Evolutionary conservation across 2,113 vertebrate species (phyloP).

Genomic region (Stercorarius parasiticus): DNA sequence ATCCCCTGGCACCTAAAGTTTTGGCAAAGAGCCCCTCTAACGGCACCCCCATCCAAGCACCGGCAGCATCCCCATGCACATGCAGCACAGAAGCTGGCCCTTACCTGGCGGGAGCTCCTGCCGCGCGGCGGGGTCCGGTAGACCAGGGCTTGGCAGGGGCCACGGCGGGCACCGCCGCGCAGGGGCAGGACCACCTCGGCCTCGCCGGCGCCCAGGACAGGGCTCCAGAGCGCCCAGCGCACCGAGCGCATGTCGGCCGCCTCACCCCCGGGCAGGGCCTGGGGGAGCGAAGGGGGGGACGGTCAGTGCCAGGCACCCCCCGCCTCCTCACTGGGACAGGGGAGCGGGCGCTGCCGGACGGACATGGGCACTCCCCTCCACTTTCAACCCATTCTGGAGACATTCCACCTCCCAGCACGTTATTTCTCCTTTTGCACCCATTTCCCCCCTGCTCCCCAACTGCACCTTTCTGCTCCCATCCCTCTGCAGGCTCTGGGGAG

Average conservation of each 20-base stretch:
- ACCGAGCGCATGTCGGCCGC: conserved; percentile 81
- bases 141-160: conserved; percentile 81
- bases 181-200: conserved; percentile 77
- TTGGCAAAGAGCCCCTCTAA: background rate
- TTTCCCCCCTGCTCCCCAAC: rapidly evolving
- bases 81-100: rapidly evolving
- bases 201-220: conserved; percentile 1
- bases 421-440: background rate
- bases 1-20: too few species aligned
- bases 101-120: conserved; percentile 73
- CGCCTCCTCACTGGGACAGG: rapidly evolving
- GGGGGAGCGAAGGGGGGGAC: rapidly evolving
- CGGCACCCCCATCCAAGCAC: rapidly evolving
- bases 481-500: background rate
- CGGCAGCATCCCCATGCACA: rapidly evolving
- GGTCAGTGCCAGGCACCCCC: background rate
- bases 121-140: conserved; percentile 70
- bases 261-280: conserved; percentile 69
- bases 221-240: conserved; percentile 88
- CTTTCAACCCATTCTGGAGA: background rate
- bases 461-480: background rate
- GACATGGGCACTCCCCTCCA: background rate
- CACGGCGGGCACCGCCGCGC: conserved; percentile 75
- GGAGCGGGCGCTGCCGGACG: background rate
- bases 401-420: background rate